Conservation (phyloP, 1,140 invertebrate species). For the Ruditapes philippinarum region DNA sequence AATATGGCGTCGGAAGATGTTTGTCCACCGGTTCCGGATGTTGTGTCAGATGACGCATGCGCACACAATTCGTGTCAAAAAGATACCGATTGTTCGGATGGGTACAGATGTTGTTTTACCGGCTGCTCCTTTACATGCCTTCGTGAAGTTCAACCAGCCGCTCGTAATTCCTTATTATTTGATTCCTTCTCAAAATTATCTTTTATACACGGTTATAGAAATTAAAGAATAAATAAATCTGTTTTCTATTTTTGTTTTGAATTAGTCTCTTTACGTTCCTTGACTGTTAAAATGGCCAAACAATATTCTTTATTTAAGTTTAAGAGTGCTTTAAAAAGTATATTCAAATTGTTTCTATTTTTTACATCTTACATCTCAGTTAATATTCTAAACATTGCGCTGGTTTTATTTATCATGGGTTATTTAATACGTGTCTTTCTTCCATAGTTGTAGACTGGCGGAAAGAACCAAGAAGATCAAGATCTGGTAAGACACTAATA, state of each 20-base stretch:
- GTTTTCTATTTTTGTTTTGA: too few species aligned
- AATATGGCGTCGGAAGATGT: background rate
- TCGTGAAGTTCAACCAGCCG: constrained; percentile 34
- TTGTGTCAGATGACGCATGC: constrained; percentile 42
- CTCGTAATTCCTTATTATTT: constrained; percentile 11
- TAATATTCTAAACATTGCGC: too few species aligned
- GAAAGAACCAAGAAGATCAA: constrained; percentile 58
- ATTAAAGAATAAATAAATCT: too few species aligned
- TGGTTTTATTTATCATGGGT: too few species aligned
- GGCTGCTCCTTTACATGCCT: constrained; percentile 51
- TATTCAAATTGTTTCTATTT: too few species aligned
- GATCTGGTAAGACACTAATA: constrained; percentile 51
- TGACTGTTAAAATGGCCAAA: too few species aligned
- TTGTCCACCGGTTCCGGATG: constrained; percentile 54
- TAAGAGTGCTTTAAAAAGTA: too few species aligned
- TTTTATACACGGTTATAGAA: background rate
- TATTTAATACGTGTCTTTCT: too few species aligned
- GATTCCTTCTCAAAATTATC: too few species aligned
- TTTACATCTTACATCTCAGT: too few species aligned
- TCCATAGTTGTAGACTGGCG: constrained; percentile 62
- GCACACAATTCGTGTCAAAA: constrained; percentile 20
- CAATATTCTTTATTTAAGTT: too few species aligned
- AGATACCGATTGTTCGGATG: constrained; percentile 36
- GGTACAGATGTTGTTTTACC: constrained; percentile 47
- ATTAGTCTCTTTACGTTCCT: too few species aligned